Conservation (phyloP, 64 coral and sea anemone genomes). For the Montipora cactus region DNA sequence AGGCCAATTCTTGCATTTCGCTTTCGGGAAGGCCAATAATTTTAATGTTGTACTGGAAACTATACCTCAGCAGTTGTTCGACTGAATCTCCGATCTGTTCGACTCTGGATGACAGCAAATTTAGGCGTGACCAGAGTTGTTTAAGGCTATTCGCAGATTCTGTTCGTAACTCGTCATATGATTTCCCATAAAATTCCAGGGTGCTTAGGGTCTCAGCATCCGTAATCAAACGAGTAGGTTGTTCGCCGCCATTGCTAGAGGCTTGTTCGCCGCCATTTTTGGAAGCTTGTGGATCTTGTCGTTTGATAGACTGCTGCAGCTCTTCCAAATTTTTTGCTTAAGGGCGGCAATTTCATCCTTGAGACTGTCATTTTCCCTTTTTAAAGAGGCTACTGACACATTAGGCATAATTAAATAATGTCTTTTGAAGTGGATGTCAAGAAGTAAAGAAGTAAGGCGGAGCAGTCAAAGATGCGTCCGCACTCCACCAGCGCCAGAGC, state of each 20-base stretch:
- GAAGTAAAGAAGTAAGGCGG: not conserved
- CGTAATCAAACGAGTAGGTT: conserved; percentile 1
- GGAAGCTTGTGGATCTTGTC: not conserved
- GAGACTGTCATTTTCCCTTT: conserved; percentile 13
- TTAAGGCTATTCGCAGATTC: conserved; percentile 35
- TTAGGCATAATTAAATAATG: conserved; percentile 9
- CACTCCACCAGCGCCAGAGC: not conserved
- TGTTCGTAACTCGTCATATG: conserved; percentile 29
- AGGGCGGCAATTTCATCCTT: not conserved
- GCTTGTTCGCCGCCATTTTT: conserved; percentile 61
- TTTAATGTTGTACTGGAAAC: no score
- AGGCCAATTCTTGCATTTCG: no score
- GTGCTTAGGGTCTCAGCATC: conserved; percentile 23
- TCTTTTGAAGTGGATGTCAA: not conserved
- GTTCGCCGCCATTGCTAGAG: no score
- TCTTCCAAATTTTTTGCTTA: conserved; percentile 5
- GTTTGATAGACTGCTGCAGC: not conserved
- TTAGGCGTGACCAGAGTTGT: conserved; percentile 21
- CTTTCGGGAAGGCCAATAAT: no score
- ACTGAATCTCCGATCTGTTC: not conserved
- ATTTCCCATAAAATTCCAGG: conserved; percentile 25
- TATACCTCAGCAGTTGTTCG: no score
- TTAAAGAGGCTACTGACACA: not conserved
- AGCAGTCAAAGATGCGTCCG: conserved; percentile 1
- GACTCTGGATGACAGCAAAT: not conserved